Percentiles rank a stretch among this genome's conserved stretches.
Conservation (phyloP, 2,797 vertebrate genomes). For the Lithobates sylvaticus region DNA sequence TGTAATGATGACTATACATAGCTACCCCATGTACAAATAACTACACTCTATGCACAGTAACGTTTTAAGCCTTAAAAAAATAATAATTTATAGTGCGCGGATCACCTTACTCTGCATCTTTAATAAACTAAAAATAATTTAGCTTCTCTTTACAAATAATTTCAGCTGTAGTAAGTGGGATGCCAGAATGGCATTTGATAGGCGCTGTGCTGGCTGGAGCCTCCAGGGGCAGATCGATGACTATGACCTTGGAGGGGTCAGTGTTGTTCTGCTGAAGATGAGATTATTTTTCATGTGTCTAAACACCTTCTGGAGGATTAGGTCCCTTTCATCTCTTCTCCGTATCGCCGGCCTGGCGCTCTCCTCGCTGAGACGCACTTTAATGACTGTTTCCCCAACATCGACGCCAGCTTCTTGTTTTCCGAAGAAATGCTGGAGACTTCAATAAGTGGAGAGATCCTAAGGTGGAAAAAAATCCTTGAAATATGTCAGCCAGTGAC, state of each 20-base stretch:
- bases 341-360: not conserved
- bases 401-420: conserved; percentile 7
- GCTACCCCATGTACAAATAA: too few species aligned
- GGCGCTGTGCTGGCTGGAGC: not conserved
- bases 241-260: conserved; percentile 24
- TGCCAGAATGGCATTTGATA: not conserved
- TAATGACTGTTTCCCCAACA: conserved; percentile 1
- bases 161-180: not conserved
- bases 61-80: too few species aligned
- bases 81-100: too few species aligned
- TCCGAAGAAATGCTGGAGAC: not conserved
- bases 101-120: too few species aligned
- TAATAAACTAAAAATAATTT: too few species aligned
- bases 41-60: too few species aligned
- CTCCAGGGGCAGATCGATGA: conserved; percentile 30
- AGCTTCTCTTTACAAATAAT: too few species aligned
- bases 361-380: not conserved
- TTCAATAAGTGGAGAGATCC: not conserved
- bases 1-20: too few species aligned
- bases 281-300: conserved; percentile 20
- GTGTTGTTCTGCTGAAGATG: not conserved
- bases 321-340: conserved; percentile 16
- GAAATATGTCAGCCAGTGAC: not conserved
- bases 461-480: too few species aligned
- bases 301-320: conserved; percentile 32